Evolutionary conservation across 2,797 vertebrate genomes (phyloP).

Genomic region (Phoeniculus purpureus): DNA sequence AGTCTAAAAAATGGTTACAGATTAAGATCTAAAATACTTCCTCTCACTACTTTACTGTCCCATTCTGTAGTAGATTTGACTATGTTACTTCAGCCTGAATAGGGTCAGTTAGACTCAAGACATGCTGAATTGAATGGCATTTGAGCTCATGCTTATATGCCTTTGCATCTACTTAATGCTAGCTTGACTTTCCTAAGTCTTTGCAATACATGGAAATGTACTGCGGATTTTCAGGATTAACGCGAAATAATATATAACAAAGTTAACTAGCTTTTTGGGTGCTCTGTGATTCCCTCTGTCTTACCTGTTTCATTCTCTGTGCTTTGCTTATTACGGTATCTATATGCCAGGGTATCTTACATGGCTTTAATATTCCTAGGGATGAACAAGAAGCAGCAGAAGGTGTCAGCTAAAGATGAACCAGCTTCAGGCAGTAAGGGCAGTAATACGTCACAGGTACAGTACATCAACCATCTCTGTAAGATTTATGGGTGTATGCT

Average conservation of each 20-base stretch:
- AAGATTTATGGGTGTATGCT: not conserved
- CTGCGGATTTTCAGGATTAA: not conserved
- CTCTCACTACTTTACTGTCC: not conserved
- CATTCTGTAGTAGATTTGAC: not conserved
- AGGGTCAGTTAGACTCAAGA: not conserved
- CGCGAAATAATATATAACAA: not conserved
- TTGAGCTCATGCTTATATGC: not conserved
- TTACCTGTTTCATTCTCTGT: not conserved
- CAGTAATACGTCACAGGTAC: conserved; percentile 85
- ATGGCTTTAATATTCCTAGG: conserved; percentile 76
- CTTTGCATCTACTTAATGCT: not conserved
- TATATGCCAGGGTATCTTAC: not conserved
- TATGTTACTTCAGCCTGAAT: not conserved
- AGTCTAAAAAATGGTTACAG: not conserved
- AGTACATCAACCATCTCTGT: not conserved
- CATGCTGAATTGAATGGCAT: not conserved
- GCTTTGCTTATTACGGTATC: not conserved
- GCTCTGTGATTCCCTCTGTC: not conserved
- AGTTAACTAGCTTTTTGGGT: not conserved
- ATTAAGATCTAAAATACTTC: not conserved
- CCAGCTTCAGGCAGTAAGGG: conserved; percentile 85
- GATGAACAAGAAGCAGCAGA: conserved; percentile 94
- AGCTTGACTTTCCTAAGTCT: not conserved
- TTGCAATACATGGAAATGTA: not conserved
- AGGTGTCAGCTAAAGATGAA: conserved; percentile 89